phyloP scores from a whole-genome alignment of 2,797 vertebrate species.

The Phaenicophaeus curvirostris region DNA sequence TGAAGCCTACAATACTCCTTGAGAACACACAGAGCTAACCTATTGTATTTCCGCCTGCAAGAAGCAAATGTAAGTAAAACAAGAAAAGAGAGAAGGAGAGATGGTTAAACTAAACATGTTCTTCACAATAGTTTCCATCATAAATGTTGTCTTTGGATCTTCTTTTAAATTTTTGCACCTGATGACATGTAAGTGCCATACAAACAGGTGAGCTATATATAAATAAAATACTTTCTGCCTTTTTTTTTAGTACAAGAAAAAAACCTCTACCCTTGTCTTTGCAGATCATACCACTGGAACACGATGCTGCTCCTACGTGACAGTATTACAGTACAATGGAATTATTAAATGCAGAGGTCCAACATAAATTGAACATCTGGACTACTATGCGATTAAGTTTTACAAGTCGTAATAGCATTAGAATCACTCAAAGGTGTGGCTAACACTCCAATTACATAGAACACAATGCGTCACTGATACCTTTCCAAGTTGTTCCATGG shows the following conservation, averaged over 20 bases:
- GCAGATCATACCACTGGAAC: background rate
- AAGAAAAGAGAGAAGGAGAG: background rate
- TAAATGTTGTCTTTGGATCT: background rate
- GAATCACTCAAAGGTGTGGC: background rate
- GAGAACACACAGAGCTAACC: background rate
- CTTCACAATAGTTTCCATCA: background rate
- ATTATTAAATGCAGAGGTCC: background rate
- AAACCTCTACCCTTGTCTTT: background rate
- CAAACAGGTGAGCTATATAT: background rate
- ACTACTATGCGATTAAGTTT: background rate
- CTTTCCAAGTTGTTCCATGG: background rate
- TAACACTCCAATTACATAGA: background rate
- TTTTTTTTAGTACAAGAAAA: background rate
- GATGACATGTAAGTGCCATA: background rate
- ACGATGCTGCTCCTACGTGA: background rate
- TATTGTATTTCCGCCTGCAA: background rate
- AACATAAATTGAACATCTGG: background rate
- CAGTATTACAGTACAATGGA: background rate
- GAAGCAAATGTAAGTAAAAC: background rate
- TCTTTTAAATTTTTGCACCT: background rate
- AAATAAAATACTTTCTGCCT: background rate
- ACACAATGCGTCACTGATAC: background rate
- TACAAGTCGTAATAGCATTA: background rate
- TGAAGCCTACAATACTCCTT: background rate
- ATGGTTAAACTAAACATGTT: background rate